A percentile compares a stretch with the other conserved stretches of the same genome.
Evolutionary conservation across 2,113 vertebrate species (phyloP).

Genomic region (Piaya cayana): DNA sequence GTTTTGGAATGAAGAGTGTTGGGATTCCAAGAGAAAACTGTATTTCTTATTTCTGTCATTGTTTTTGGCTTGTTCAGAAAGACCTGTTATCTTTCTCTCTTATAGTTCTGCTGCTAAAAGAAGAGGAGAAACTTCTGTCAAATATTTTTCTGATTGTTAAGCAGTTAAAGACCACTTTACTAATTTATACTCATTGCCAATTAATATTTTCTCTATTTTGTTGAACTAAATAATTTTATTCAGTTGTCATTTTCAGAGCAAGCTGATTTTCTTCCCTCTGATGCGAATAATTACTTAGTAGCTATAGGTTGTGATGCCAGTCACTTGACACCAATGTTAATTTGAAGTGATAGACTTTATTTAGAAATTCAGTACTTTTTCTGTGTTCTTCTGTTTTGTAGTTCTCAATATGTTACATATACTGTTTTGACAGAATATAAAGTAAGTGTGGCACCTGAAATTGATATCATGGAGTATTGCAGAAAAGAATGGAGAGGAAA

Average conservation of each 20-base stretch:
- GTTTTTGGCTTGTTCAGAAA: neutral
- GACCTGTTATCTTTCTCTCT: neutral
- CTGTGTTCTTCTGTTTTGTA: neutral
- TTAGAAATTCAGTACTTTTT: neutral
- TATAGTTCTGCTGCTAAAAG: neutral
- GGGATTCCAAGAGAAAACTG: neutral
- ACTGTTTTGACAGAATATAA: conserved; percentile 70
- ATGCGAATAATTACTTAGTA: neutral
- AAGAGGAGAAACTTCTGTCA: neutral
- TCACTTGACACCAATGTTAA: neutral
- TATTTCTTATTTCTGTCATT: neutral
- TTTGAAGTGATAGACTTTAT: neutral
- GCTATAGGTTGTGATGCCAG: neutral
- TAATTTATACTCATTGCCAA: neutral
- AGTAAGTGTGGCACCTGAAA: conserved; percentile 82
- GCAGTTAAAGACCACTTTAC: neutral
- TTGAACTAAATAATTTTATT: neutral
- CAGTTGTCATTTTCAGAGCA: neutral
- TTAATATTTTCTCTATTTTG: neutral
- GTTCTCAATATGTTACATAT: neutral
- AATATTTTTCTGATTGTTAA: neutral
- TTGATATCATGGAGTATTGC: conserved; percentile 90
- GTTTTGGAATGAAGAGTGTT: neutral
- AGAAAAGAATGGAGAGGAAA: conserved; percentile 91
- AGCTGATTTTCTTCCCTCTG: neutral